Conservation (phyloP, 2,888 invertebrate genomes). For the Hypercompe scribonia region DNA sequence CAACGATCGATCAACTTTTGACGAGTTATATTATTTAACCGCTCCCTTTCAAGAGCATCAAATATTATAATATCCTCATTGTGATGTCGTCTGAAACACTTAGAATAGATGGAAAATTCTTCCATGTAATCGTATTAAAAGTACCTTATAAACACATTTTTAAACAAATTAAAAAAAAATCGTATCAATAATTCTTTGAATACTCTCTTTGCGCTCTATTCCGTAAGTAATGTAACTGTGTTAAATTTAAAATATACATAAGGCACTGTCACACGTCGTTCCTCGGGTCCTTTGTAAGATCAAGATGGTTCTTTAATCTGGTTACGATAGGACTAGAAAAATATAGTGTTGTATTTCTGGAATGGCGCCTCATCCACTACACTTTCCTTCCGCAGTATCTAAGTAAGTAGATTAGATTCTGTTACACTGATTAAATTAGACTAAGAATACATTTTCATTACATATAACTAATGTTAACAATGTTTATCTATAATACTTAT, state of each 20-base stretch:
- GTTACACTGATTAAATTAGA: neutral
- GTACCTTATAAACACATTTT: no score
- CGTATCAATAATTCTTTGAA: neutral
- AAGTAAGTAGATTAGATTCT: constrained; percentile 5
- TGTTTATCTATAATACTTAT: constrained; percentile 18
- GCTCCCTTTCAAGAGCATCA: neutral
- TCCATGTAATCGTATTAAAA: no score
- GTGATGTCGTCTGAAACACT: no score
- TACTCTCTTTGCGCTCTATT: neutral
- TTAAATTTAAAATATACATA: neutral
- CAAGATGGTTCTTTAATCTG: constrained; percentile 1
- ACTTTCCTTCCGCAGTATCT: neutral
- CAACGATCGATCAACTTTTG: neutral
- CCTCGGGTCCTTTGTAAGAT: neutral
- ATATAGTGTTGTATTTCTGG: constrained; percentile 4
- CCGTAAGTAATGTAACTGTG: no score
- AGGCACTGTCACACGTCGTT: neutral
- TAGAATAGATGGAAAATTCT: no score
- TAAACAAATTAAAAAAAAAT: neutral
- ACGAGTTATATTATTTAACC: neutral
- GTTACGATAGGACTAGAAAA: neutral
- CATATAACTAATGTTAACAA: neutral
- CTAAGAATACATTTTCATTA: neutral
- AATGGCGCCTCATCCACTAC: neutral
- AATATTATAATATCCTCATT: neutral